Conservation (phyloP, 2,888 invertebrate genomes). For the Megalurothrips usitatus region DNA sequence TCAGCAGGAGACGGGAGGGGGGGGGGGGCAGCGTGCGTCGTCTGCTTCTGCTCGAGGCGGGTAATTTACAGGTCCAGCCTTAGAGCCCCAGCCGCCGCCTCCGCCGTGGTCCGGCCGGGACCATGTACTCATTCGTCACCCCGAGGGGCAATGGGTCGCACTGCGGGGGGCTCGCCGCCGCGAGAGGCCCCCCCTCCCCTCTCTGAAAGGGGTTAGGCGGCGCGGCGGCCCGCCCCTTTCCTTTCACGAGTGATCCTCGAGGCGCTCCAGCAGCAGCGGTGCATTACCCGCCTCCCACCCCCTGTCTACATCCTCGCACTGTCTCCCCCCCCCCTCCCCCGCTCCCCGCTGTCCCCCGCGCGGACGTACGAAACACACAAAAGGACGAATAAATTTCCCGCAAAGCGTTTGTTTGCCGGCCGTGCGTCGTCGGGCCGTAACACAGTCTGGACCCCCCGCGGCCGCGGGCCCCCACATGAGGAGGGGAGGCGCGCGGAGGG, state of each 20-base stretch:
- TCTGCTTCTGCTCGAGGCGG: neutral
- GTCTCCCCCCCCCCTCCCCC: neutral
- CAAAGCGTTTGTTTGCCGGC: constrained; percentile 2
- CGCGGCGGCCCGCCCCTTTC: neutral
- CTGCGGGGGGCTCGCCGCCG: neutral
- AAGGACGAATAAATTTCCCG: constrained; percentile 9
- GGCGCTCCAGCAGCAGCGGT: neutral
- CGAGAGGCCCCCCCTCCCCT: neutral
- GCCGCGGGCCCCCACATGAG: no score
- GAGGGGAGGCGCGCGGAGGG: no score
- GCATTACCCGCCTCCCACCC: constrained; percentile 5
- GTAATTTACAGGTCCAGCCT: neutral
- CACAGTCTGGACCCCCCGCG: no score
- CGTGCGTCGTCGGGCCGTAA: neutral
- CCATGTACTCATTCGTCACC: constrained; percentile 6
- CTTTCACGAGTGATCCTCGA: constrained; percentile 7
- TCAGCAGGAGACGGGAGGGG: no score
- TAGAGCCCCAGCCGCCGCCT: neutral
- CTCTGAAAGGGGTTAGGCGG: neutral
- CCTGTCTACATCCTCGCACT: no score
- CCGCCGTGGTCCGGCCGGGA: neutral
- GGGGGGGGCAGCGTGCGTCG: neutral
- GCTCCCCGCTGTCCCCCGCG: neutral
- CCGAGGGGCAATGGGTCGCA: neutral
- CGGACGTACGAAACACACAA: neutral